These are phyloP conservation scores for Sardinella longiceps DNA, from an alignment of 2,797 vertebrate genomes.

Conservation along the genomic window DNA sequence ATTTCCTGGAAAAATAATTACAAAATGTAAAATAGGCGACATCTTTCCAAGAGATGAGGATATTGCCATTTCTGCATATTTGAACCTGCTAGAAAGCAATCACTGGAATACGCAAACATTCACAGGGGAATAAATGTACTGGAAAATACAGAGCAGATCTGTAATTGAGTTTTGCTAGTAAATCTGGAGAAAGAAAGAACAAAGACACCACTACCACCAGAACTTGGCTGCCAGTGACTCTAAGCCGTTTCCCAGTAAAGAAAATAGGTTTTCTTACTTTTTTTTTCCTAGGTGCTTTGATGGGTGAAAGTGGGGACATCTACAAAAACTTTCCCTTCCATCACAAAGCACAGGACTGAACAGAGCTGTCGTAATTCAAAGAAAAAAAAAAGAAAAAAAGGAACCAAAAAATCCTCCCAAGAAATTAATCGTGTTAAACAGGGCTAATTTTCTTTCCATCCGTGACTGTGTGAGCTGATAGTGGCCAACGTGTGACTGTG, in stretches of 20 bases:
- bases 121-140: conserved; percentile 75
- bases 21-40: conserved; percentile 52
- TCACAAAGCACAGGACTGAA: conserved; percentile 5
- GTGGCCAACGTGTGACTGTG: conserved; percentile 57
- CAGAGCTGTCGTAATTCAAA: conserved; percentile 36
- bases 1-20: conserved; percentile 57
- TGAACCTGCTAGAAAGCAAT: conserved; percentile 72
- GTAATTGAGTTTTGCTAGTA: conserved; percentile 72
- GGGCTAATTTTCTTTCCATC: conserved; percentile 59
- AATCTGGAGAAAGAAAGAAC: conserved; percentile 61
- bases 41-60: conserved; percentile 46
- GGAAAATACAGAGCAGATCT: conserved; percentile 71
- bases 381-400: conserved; percentile 57
- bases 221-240: conserved; percentile 44
- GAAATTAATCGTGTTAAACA: conserved; percentile 71
- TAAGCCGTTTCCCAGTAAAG: conserved; percentile 31
- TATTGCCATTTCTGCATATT: conserved; percentile 62
- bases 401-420: conserved; percentile 71
- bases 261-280: not conserved
- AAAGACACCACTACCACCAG: conserved; percentile 69
- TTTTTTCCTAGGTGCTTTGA: not conserved
- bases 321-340: conserved; percentile 2
- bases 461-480: conserved; percentile 54
- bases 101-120: conserved; percentile 74
- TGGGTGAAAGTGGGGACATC: conserved; percentile 22